Percentiles rank a stretch among this genome's conserved stretches.
phyloP scores from a whole-genome alignment of 2,888 invertebrate genomes.

The Venusia cambrica region DNA sequence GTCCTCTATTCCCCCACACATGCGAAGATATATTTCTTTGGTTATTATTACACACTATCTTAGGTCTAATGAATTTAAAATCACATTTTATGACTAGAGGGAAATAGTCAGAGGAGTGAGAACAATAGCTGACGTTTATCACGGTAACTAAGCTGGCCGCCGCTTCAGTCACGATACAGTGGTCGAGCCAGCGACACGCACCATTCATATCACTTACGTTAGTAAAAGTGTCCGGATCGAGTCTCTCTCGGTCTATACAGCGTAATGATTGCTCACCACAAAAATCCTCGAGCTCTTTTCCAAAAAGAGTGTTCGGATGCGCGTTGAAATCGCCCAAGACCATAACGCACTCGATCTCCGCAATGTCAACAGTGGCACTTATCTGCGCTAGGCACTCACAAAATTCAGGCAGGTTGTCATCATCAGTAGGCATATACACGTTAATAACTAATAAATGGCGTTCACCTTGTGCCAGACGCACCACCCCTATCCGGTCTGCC shows the following conservation, averaged over 20 bases:
- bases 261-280: conserved; percentile 21
- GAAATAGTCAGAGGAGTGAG: conserved; percentile 20
- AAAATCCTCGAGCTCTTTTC: conserved; percentile 18
- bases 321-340: conserved; percentile 29
- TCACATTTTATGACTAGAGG: conserved; percentile 20
- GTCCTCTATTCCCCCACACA: no score
- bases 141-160: conserved; percentile 2
- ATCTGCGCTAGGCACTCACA: conserved; percentile 26
- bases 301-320: conserved; percentile 25
- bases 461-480: conserved; percentile 1
- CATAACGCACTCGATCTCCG: conserved; percentile 12
- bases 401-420: conserved; percentile 28
- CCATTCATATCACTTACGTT: conserved; percentile 29
- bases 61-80: conserved; percentile 5
- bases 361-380: conserved; percentile 22
- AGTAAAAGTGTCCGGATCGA: conserved; percentile 19
- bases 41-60: no score
- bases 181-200: conserved; percentile 22
- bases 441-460: conserved; percentile 20
- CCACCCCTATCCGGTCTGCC: conserved; percentile 2
- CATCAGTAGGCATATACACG: conserved; percentile 31
- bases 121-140: no score
- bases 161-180: conserved; percentile 7
- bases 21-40: no score
- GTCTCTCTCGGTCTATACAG: conserved; percentile 20